These are phyloP conservation scores for Apis florea DNA, from an alignment of 1,140 invertebrate species.

Conservation along the genomic window DNA sequence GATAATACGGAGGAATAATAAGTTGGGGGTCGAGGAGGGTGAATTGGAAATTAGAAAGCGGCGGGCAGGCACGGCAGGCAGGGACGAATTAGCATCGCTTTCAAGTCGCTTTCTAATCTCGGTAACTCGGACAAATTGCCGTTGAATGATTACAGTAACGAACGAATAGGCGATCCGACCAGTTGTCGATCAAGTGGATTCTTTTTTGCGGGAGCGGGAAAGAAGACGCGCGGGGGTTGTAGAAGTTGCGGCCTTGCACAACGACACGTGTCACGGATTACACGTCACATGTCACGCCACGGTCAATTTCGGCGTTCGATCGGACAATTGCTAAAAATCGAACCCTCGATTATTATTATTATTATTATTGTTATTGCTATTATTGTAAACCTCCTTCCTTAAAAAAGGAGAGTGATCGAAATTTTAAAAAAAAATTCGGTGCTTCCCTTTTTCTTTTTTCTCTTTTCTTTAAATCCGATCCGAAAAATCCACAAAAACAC, in stretches of 20 bases:
- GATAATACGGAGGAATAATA: conserved; percentile 61
- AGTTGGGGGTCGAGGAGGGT: conserved; percentile 54
- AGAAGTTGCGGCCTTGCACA: conserved; percentile 21
- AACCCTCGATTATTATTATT: conserved; percentile 20
- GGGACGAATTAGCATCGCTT: conserved; percentile 71
- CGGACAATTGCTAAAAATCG: conserved; percentile 47
- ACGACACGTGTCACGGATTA: conserved; percentile 78
- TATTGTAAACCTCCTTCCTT: not conserved
- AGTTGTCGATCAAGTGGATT: conserved; percentile 62
- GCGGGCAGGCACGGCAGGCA: conserved; percentile 17
- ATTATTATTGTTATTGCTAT: conserved; percentile 15
- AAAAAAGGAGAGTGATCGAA: not conserved
- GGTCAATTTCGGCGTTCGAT: conserved; percentile 76
- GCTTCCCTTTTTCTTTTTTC: no score
- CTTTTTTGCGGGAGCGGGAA: conserved; percentile 50
- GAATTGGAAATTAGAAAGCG: conserved; percentile 69
- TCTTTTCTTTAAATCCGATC: not conserved
- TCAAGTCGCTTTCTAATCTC: conserved; percentile 76
- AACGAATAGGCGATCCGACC: conserved; percentile 50
- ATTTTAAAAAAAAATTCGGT: no score
- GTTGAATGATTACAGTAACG: conserved; percentile 71
- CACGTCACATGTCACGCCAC: conserved; percentile 68
- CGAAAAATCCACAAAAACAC: not conserved
- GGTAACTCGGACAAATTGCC: conserved; percentile 69
- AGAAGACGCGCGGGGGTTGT: conserved; percentile 37